Evolutionary conservation across 1,140 invertebrate genomes (phyloP).

Genomic region (Drosophila persimilis): DNA sequence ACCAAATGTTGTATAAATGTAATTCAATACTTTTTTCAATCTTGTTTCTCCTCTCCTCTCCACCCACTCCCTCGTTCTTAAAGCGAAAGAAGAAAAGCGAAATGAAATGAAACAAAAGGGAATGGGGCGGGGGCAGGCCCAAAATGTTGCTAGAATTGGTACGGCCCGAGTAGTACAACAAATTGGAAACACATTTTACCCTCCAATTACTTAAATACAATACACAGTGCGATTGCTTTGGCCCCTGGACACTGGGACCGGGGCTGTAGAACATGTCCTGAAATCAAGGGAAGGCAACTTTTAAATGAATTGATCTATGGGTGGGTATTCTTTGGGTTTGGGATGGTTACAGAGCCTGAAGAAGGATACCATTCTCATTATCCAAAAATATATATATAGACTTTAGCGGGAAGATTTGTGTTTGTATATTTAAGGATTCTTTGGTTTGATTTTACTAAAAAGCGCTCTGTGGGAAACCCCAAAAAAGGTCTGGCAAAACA

Average conservation of each 20-base stretch:
- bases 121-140: no score
- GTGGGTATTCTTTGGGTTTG: no score
- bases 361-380: no score
- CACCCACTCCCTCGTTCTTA: slow-evolving; percentile 19
- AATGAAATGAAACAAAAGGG: slow-evolving; percentile 8
- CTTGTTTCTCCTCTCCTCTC: slow-evolving; percentile 37
- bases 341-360: no score
- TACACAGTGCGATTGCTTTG: slow-evolving; percentile 49
- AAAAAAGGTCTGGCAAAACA: no score
- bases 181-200: slow-evolving; percentile 81
- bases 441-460: neutral
- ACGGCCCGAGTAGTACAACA: slow-evolving; percentile 35
- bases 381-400: no score
- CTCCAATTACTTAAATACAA: slow-evolving; percentile 79
- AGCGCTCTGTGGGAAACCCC: no score
- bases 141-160: slow-evolving; percentile 50
- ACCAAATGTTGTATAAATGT: slow-evolving; percentile 80
- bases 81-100: slow-evolving; percentile 23
- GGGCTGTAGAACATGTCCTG: neutral
- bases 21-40: slow-evolving; percentile 80
- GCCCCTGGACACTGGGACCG: neutral
- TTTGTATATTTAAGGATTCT: no score
- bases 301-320: no score
- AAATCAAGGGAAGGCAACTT: no score
- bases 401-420: no score